Percentiles rank a stretch among this genome's conserved stretches.
These are phyloP conservation scores for Phalacrocorax carbo DNA, from an alignment of 2,113 vertebrate species.

Conservation along the genomic window DNA sequence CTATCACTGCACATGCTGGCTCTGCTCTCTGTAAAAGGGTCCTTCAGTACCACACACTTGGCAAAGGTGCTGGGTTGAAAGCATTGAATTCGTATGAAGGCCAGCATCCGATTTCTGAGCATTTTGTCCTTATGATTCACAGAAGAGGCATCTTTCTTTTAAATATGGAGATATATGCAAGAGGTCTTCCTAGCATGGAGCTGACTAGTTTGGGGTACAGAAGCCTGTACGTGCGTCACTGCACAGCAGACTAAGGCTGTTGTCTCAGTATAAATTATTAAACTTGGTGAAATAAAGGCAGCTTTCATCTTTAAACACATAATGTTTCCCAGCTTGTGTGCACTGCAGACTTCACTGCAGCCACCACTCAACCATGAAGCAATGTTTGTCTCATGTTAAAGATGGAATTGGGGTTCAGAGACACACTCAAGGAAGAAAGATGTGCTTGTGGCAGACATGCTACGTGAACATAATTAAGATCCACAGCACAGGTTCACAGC, in stretches of 20 bases:
- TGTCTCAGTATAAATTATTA: conserved; percentile 21
- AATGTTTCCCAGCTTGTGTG: neutral
- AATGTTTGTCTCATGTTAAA: neutral
- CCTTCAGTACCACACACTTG: neutral
- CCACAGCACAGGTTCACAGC: neutral
- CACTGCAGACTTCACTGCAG: neutral
- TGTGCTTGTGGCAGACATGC: neutral
- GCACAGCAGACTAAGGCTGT: neutral
- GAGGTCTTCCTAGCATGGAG: neutral
- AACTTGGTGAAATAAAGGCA: conserved; percentile 38
- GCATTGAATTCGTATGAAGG: neutral
- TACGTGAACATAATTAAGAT: neutral
- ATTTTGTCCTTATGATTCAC: neutral
- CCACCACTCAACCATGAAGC: neutral
- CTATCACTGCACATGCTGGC: neutral
- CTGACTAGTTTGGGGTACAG: neutral
- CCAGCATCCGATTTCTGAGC: neutral
- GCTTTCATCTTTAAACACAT: conserved; percentile 17
- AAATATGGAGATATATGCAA: neutral
- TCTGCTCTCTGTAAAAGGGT: neutral
- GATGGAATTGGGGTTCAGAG: neutral
- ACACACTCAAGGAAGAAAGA: neutral
- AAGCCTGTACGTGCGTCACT: neutral
- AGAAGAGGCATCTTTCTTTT: neutral
- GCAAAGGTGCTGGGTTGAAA: neutral